Conservation (phyloP, 2,113 vertebrate species). For the Trochalopteron elliotii region DNA sequence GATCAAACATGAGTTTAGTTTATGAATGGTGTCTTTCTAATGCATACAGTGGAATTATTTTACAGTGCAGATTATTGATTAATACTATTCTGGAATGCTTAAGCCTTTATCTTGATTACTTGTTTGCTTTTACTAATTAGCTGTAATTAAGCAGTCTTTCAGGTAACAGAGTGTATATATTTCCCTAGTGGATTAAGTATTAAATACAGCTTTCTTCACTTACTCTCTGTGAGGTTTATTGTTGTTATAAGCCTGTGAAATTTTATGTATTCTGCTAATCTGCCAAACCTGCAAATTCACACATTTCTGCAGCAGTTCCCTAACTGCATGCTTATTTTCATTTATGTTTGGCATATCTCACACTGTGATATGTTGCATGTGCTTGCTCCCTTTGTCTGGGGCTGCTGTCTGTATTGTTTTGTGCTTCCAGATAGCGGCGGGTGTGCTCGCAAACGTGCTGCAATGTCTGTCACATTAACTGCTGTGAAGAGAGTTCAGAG, state of each 20-base stretch:
- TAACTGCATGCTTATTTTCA: conserved; percentile 35
- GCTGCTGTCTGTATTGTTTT: conserved; percentile 81
- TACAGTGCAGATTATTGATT: conserved; percentile 17
- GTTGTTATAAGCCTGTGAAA: conserved; percentile 16
- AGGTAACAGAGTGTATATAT: background rate
- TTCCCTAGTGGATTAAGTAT: background rate
- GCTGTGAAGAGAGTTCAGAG: conserved; percentile 99
- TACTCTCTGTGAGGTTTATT: conserved; percentile 10
- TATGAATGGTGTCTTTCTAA: conserved; percentile 35
- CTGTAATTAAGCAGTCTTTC: conserved; percentile 17
- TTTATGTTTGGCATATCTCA: background rate
- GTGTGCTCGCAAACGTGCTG: conserved; percentile 87
- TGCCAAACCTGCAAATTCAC: background rate
- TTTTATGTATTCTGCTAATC: conserved; percentile 12
- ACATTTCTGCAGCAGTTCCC: background rate
- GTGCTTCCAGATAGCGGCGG: conserved; percentile 97
- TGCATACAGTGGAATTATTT: background rate
- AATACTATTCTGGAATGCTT: conserved; percentile 12
- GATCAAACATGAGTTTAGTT: background rate
- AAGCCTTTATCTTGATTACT: conserved; percentile 21
- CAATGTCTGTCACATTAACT: conserved; percentile 91
- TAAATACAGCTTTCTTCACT: background rate
- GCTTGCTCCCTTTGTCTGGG: conserved; percentile 76
- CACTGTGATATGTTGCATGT: conserved; percentile 68
- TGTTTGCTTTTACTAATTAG: conserved; percentile 12